Evolutionary conservation across 2,113 vertebrate genomes (phyloP).

Genomic region (Himantopus leucocephalus): DNA sequence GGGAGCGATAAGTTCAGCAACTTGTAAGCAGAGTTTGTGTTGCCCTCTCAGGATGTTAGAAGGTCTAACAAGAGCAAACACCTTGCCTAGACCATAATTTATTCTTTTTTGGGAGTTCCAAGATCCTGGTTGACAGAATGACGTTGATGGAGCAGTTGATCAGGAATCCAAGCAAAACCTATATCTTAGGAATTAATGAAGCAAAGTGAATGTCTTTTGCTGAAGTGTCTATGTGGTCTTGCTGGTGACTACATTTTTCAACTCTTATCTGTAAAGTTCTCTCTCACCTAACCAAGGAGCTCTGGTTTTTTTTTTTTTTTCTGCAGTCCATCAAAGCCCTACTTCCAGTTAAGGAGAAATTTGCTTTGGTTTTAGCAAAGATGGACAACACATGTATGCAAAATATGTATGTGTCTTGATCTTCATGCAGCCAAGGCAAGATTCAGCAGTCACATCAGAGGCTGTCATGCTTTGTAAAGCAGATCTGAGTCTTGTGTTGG

Average conservation of each 20-base stretch:
- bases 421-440: not conserved
- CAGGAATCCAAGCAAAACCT: not conserved
- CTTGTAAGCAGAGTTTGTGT: not conserved
- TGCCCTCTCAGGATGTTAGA: not conserved
- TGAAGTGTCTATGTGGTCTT: not conserved
- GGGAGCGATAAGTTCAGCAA: not conserved
- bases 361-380: not conserved
- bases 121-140: not conserved
- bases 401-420: not conserved
- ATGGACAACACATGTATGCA: not conserved
- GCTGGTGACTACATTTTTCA: not conserved
- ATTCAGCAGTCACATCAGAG: not conserved
- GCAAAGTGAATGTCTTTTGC: not conserved
- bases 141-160: not conserved
- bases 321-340: not conserved
- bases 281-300: not conserved
- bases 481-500: not conserved
- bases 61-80: not conserved
- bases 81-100: not conserved
- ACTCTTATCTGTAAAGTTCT: not conserved
- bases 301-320: not conserved
- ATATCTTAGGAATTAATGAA: not conserved
- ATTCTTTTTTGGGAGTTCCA: not conserved
- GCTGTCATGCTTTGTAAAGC: not conserved
- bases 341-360: not conserved